Percentiles rank a stretch among this genome's conserved stretches.
phyloP scores from a whole-genome alignment of 2,797 vertebrate species.

The Hypotaenidia philippensis region DNA sequence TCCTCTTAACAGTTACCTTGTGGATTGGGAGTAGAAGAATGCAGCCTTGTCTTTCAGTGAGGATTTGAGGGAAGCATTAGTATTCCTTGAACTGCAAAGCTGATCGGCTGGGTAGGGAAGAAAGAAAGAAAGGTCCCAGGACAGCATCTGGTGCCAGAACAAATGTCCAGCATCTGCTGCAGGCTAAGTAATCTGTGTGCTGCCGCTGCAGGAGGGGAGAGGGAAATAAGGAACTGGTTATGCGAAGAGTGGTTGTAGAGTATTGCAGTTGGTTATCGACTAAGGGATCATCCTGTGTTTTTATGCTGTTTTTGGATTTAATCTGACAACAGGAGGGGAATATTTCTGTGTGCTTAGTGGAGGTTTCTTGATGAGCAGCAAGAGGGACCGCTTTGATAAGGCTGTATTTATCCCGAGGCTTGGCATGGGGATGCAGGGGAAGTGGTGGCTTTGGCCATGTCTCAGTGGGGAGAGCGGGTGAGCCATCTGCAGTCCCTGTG shows the following conservation, averaged over 20 bases:
- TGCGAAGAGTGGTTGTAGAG: not conserved
- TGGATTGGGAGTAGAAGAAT: conserved; percentile 74
- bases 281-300: conserved; percentile 56
- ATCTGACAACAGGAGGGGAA: not conserved
- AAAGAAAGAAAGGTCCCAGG: conserved; percentile 73
- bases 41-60: conserved; percentile 75
- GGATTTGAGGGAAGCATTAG: conserved; percentile 74
- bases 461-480: not conserved
- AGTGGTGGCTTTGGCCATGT: not conserved
- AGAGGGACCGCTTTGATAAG: not conserved
- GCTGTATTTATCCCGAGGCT: not conserved
- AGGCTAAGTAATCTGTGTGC: conserved; percentile 24
- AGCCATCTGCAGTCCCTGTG: not conserved
- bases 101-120: conserved; percentile 61
- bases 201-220: conserved; percentile 19
- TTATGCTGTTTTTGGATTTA: conserved; percentile 6
- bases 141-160: conserved; percentile 83
- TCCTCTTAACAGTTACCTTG: conserved; percentile 67
- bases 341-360: not conserved
- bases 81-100: conserved; percentile 72
- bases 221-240: conserved; percentile 25
- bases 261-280: conserved; percentile 30
- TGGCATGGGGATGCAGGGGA: not conserved
- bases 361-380: not conserved
- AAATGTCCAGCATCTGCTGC: conserved; percentile 79